These are phyloP conservation scores for Zaprionus ghesquierei DNA, from an alignment of 1,140 invertebrate species.

Conservation along the genomic window DNA sequence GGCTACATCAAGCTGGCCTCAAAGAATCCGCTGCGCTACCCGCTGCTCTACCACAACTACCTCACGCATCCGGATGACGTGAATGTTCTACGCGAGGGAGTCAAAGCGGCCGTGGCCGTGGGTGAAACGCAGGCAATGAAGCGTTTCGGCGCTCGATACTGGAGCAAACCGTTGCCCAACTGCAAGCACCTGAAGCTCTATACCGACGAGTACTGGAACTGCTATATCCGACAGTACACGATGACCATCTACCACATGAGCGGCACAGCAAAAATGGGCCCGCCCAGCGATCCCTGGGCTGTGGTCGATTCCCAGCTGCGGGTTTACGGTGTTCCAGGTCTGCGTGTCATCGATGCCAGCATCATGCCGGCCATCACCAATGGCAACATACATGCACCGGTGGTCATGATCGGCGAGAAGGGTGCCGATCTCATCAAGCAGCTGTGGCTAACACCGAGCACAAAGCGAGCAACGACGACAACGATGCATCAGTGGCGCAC, in stretches of 20 bases:
- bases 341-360: slow-evolving; percentile 85
- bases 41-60: slow-evolving; percentile 92
- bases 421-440: slow-evolving; percentile 93
- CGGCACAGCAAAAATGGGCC: slow-evolving; percentile 93
- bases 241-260: slow-evolving; percentile 94
- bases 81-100: slow-evolving; percentile 90
- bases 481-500: slow-evolving; percentile 40
- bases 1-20: slow-evolving; percentile 90
- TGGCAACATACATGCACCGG: slow-evolving; percentile 93
- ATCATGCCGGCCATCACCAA: slow-evolving; percentile 87
- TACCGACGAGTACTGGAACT: slow-evolving; percentile 93
- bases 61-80: slow-evolving; percentile 92
- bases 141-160: slow-evolving; percentile 89
- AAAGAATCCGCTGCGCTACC: slow-evolving; percentile 92
- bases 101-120: slow-evolving; percentile 92
- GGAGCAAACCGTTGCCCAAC: slow-evolving; percentile 88
- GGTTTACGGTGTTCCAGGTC: slow-evolving; percentile 89
- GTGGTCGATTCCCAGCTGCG: slow-evolving; percentile 91
- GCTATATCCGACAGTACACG: slow-evolving; percentile 90
- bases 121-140: slow-evolving; percentile 89
- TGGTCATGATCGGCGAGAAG: slow-evolving; percentile 97
- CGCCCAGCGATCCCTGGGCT: slow-evolving; percentile 88
- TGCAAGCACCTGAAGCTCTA: slow-evolving; percentile 89
- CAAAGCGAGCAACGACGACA: slow-evolving; percentile 1
- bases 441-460: slow-evolving; percentile 84